A percentile compares a stretch with the other conserved stretches of the same genome.
Evolutionary conservation across 23 tunicate genomes (phyloP).

Genomic region (Halocynthia roretzi): DNA sequence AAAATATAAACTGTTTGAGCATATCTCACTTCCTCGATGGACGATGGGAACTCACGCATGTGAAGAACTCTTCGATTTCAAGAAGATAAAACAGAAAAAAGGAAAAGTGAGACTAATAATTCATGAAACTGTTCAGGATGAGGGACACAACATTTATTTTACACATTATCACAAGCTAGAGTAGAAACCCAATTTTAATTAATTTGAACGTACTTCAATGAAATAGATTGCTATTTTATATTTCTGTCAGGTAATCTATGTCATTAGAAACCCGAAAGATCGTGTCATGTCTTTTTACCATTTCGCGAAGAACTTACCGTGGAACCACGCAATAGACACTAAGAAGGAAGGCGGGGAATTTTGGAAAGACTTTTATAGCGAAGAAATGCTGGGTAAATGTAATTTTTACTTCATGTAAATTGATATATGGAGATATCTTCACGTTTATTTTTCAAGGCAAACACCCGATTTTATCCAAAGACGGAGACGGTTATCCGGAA

Average conservation of each 20-base stretch:
- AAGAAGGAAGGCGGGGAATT: background rate
- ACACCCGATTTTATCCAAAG: background rate
- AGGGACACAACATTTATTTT: no score
- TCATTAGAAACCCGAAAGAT: constrained; percentile 3
- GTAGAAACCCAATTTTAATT: no score
- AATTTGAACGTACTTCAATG: no score
- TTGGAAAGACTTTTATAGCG: background rate
- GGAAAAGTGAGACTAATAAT: background rate
- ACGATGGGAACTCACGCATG: background rate
- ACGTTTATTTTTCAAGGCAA: background rate
- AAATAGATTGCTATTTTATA: no score
- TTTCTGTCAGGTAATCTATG: background rate
- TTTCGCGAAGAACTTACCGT: background rate
- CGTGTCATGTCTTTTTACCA: constrained; percentile 2
- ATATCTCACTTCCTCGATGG: background rate
- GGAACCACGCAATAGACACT: background rate
- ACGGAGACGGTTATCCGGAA: background rate
- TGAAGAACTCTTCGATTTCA: background rate
- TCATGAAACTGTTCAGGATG: no score
- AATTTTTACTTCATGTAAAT: background rate
- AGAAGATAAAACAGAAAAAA: background rate
- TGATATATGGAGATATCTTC: no score
- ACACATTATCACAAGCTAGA: no score
- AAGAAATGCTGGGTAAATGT: background rate
- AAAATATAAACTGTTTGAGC: background rate